Base-by-base conservation (phyloP, 1,140 invertebrate species). In the Maconellicoccus hirsutus region DNA sequence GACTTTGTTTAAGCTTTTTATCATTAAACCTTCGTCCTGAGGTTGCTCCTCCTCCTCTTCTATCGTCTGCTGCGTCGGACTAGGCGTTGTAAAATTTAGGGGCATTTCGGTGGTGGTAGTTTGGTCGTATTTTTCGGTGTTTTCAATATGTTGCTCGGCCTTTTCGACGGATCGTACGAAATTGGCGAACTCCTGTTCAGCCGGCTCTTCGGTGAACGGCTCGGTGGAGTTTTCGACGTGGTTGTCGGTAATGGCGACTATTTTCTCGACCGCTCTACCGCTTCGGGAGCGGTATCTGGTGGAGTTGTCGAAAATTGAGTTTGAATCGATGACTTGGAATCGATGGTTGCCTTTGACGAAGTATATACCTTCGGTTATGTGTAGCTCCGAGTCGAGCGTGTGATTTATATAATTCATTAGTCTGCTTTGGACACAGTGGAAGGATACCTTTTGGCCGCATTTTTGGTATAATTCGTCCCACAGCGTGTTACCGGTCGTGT, bases 381-480 rank as follows among this genome's bases (percentile, higher is more conserved):
- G 85, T 7, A 89, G 80, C 76, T 91, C 89, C 73, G 83, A 83
- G 59, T 84, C 82, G 27, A 91, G 80, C 22, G 82, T 84, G 14
- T 82, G 80, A 71, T 89, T 85, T 59, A 91, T 76, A 76, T 87
- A 90, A 10, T 81, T 79, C 75, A 87, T 88, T 4, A 90, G 85
- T 75, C 88, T 89, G 73, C 87, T 89, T 75, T 89, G 87, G 26
- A 91, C 86, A 75, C 89, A 91, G 52, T 84, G 84, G 75, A 89
- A 83, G 52, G 85, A 84, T 22, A 87, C 84, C 71, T 82, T 81
- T 22, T 80, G 79, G 22, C 83, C 83, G 74, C 89, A 91, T 74
- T 90, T 85, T 69, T 83, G 85, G 39, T 90, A 81, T 23, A 91
- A 81, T 19, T 84, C 84, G 71, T 84, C 84, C 88, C 88, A 90